Evolutionary conservation across 2,113 vertebrate genomes (phyloP).

Genomic region (Oophaga pumilio): DNA sequence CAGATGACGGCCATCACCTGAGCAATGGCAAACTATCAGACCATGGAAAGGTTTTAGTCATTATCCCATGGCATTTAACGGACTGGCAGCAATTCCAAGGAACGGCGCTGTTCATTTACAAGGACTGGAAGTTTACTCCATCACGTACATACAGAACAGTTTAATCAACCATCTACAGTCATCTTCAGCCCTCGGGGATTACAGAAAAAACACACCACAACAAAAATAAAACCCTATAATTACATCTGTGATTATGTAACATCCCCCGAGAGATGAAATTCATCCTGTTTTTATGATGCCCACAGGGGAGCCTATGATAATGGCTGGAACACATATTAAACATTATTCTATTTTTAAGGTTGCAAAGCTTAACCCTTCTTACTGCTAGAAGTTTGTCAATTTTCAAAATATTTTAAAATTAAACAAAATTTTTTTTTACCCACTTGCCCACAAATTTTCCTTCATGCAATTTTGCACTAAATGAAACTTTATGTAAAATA

Average conservation of each 20-base stretch:
- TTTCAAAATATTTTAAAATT: too few species aligned
- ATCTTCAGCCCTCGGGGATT: slow-evolving; percentile 6
- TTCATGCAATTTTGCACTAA: too few species aligned
- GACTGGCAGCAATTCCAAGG: background rate
- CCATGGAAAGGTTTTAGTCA: slow-evolving; percentile 22
- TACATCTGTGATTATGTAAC: slow-evolving; percentile 6
- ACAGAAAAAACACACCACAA: background rate
- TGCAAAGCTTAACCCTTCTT: background rate
- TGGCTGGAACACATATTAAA: slow-evolving; percentile 1
- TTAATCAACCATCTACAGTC: background rate
- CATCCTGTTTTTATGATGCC: slow-evolving; percentile 6
- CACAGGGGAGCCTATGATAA: background rate
- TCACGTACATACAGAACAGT: too few species aligned
- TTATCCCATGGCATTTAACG: slow-evolving; percentile 39
- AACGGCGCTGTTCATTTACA: background rate
- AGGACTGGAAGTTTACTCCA: background rate
- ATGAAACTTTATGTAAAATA: too few species aligned
- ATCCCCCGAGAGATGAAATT: background rate
- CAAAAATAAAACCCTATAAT: background rate
- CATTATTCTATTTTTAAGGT: background rate
- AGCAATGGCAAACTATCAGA: slow-evolving; percentile 35
- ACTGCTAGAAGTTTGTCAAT: background rate
- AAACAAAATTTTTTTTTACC: too few species aligned
- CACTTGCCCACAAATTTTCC: too few species aligned
- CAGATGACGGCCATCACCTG: slow-evolving; percentile 27